A percentile compares a stretch with the other conserved stretches of the same genome.
Evolutionary conservation across 2,888 invertebrate species (phyloP).

Genomic region (Leucania comma): DNA sequence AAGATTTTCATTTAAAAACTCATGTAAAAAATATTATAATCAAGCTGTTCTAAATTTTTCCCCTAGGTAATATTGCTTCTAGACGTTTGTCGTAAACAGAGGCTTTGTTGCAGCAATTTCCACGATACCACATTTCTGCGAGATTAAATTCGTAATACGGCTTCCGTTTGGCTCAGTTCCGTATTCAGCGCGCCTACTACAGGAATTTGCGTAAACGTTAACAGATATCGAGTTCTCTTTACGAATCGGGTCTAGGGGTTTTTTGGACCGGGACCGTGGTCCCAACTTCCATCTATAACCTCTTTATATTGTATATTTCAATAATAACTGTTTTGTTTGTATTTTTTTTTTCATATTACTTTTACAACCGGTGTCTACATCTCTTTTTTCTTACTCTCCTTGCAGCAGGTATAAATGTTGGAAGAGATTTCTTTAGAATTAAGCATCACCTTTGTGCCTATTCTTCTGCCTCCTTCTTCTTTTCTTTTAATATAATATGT

Average conservation of each 20-base stretch:
- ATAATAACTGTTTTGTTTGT: no score
- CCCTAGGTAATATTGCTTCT: conserved; percentile 75
- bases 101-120: conserved; percentile 85
- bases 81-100: conserved; percentile 84
- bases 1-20: conserved; percentile 61
- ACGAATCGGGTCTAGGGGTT: conserved; percentile 2
- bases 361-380: no score
- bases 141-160: conserved; percentile 89
- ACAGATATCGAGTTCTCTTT: conserved; percentile 57
- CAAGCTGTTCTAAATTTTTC: conserved; percentile 74
- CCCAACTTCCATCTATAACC: no score
- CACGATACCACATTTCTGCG: conserved; percentile 88
- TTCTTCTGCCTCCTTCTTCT: no score
- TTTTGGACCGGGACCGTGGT: no score
- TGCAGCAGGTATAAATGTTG: no score
- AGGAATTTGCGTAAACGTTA: conserved; percentile 69
- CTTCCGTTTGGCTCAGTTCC: conserved; percentile 82
- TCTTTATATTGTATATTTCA: no score
- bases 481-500: no score
- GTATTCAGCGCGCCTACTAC: conserved; percentile 83
- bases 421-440: no score
- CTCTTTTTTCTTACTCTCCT: no score
- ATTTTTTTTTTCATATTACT: no score
- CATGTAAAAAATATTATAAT: conserved; percentile 73
- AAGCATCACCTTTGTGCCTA: no score